Conservation (phyloP, 2,113 vertebrate genomes). For the Alouatta palliata region DNA sequence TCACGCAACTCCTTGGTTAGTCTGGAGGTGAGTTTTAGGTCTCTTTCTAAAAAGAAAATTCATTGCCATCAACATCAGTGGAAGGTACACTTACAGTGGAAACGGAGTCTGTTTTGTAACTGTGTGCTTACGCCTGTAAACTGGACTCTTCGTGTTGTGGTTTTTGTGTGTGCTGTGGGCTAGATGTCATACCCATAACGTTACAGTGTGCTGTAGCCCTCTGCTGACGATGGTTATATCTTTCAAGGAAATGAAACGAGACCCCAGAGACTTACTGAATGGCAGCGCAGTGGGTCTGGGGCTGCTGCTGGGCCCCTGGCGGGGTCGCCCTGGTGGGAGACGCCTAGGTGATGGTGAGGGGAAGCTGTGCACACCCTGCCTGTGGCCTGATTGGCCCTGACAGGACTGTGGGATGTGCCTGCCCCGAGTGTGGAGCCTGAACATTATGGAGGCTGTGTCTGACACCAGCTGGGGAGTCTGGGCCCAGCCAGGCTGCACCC, state of each 20-base stretch:
- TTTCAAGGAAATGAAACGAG: neutral
- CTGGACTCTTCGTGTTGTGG: accelerated
- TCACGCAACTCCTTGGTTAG: constrained; percentile 87
- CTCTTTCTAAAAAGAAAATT: neutral
- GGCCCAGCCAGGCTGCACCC: neutral
- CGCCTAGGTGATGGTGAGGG: too few relatives aligned
- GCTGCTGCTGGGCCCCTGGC: neutral
- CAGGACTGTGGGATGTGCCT: neutral
- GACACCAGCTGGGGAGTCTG: too few relatives aligned
- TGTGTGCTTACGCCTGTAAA: neutral
- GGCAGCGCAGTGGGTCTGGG: too few relatives aligned
- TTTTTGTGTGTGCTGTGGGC: neutral
- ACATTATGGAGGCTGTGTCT: neutral
- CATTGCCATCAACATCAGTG: neutral
- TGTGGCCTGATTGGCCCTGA: neutral
- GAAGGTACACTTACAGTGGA: neutral
- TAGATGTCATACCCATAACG: neutral
- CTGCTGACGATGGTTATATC: neutral
- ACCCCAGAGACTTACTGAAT: neutral
- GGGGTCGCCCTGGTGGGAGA: too few relatives aligned
- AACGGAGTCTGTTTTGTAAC: accelerated
- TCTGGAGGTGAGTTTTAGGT: constrained; percentile 81
- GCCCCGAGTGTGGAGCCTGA: neutral
- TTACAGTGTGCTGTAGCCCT: neutral
- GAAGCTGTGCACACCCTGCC: neutral